Evolutionary conservation across 2,113 vertebrate genomes (phyloP).

Genomic region (Dipodomys merriami): DNA sequence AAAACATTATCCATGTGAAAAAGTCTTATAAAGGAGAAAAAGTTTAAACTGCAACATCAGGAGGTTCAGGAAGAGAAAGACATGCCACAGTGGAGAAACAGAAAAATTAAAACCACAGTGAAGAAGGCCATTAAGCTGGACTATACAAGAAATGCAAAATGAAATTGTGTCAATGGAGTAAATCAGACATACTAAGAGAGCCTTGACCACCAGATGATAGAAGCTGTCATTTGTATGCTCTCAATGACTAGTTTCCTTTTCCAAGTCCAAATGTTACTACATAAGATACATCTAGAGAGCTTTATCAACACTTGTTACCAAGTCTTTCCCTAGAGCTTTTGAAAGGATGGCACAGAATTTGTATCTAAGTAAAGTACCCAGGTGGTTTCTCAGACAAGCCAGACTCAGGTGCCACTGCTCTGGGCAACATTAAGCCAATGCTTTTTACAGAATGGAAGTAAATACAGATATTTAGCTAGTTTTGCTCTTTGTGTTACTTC

Average conservation of each 20-base stretch:
- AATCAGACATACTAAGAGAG: constrained; percentile 29
- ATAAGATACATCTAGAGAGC: neutral
- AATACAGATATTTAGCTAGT: neutral
- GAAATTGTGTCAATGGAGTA: neutral
- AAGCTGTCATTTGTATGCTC: neutral
- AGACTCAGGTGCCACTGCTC: neutral
- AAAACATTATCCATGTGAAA: neutral
- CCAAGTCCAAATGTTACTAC: neutral
- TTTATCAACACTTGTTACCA: neutral
- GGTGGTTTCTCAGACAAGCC: constrained; percentile 9
- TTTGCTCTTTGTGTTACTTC: constrained; percentile 43
- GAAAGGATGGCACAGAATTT: neutral
- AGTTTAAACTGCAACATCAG: neutral
- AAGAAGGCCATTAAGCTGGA: neutral
- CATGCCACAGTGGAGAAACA: neutral
- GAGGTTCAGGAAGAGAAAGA: neutral
- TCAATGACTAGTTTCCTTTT: neutral
- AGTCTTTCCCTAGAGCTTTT: constrained; percentile 3
- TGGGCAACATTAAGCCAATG: neutral
- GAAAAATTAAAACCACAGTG: constrained; percentile 12
- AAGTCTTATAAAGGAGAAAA: neutral
- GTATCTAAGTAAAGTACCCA: constrained; percentile 48
- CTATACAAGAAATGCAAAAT: neutral
- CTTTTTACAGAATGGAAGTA: neutral
- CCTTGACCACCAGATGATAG: neutral